Conservation (phyloP, 92 coral and sea anemone species). For the Actinernus sp. region DNA sequence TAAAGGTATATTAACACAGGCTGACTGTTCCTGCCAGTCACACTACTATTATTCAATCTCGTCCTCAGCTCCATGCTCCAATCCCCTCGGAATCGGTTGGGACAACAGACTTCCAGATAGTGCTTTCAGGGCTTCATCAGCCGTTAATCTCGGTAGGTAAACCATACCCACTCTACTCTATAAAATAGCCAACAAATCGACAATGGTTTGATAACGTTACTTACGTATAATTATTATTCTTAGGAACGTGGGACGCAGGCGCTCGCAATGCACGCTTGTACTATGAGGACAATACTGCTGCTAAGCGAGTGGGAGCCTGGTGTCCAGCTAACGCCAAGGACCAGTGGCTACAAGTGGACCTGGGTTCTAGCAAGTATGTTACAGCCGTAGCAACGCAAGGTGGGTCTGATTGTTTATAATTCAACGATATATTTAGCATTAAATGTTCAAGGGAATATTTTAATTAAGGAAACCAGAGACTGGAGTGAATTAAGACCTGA, state of each 20-base stretch:
- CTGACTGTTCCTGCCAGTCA: no score
- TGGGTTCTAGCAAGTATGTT: conserved; percentile 63
- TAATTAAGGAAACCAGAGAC: no score
- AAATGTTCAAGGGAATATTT: no score
- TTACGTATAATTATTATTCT: no score
- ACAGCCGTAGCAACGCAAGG: conserved; percentile 89
- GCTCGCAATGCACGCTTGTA: conserved; percentile 88
- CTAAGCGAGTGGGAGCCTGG: conserved; percentile 80
- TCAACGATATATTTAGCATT: no score
- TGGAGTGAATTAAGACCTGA: no score
- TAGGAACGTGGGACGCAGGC: conserved; percentile 76
- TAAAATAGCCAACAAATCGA: no score
- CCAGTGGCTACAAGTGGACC: conserved; percentile 87
- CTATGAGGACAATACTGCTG: conserved; percentile 42
- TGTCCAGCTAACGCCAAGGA: conserved; percentile 65
- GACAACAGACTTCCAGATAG: conserved; percentile 62
- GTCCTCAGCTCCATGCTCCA: conserved; percentile 84
- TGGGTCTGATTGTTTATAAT: conserved; percentile 4
- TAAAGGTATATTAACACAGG: no score
- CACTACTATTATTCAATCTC: no score
- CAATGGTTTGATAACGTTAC: no score
- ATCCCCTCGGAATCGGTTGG: conserved; percentile 81
- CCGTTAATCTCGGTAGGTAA: conserved; percentile 62
- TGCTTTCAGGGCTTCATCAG: conserved; percentile 78
- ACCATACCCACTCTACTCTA: no score